Evolutionary conservation across 2,797 vertebrate species (phyloP), one percentile per base, ranked within the genome.

Genomic region (Neostethus bicornis): DNA sequence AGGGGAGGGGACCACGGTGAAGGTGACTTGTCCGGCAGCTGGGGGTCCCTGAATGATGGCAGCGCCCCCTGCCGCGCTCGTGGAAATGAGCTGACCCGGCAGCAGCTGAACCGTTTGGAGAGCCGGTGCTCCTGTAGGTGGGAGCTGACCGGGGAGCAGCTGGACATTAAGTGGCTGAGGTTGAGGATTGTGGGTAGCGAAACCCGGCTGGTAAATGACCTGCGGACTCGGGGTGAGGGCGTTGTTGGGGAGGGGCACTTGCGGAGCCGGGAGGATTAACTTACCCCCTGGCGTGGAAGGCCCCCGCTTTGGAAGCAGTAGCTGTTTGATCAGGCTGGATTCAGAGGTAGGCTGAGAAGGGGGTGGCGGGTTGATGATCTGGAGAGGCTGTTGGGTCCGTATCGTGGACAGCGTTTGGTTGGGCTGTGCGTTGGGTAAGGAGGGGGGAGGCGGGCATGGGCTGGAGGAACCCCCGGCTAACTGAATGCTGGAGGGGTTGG

Each of bases 1-100:
- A 19, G 96, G 93, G 93, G 95, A 98, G 92, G 97, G 96, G 93
- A 98, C 97, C 91, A 99, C 95, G 84, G 97, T 97, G 89, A 98
- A 98, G 1, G 97, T 98, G 83, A 99, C 95, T 86, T 97, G 96
- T 87, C 95, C 96, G 70, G 94, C 92, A 10, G 89, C 67, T 34
- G 94, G 81, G 78, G 95, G 93, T 73, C 93, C 94, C 91, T 98
- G 97, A 82, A 99, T 94, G 87, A 99, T 95, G 67, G 96, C 91
- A 73, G 95, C 92, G 0, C 73, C 72, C 38, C 79, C 85, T 17
- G 96, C 86, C 83, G 91, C 95, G 79, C 94, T 94, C 14, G 92
- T 84, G 42, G 97, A 96, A 82, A 98, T 94, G 75, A 99, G 91
- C 61, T 96, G 96, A 44, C 96, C 96, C 37, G 96, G 96, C 64